These are phyloP conservation scores for Acropternis orthonyx DNA, from an alignment of 2,797 vertebrate species.

Conservation along the genomic window DNA sequence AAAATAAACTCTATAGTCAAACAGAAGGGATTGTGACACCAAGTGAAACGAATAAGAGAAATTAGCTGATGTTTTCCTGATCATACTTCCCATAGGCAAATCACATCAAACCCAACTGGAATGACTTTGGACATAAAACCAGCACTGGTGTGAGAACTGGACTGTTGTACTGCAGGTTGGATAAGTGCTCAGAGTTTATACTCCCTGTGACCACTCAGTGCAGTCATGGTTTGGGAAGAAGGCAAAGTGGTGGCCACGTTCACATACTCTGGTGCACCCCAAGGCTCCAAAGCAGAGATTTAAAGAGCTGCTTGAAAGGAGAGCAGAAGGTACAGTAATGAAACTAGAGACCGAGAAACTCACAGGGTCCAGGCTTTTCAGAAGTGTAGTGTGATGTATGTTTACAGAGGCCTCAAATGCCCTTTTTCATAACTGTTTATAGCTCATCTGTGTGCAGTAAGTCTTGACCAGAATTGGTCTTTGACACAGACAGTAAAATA, in stretches of 20 bases:
- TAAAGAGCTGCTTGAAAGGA: slow-evolving; percentile 13
- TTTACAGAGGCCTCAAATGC: slow-evolving; percentile 69
- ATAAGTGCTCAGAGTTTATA: not conserved
- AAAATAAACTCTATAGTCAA: not conserved
- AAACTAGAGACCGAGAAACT: slow-evolving; percentile 54
- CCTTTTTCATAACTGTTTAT: slow-evolving; percentile 73
- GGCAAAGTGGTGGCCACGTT: not conserved
- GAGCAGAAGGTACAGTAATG: slow-evolving; percentile 58
- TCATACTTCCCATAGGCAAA: not conserved
- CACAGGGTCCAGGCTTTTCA: slow-evolving; percentile 33
- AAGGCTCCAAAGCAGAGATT: not conserved
- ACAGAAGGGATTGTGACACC: not conserved
- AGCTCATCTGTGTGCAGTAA: slow-evolving; percentile 74
- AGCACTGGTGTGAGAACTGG: not conserved
- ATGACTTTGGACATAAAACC: not conserved
- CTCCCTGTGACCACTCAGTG: not conserved
- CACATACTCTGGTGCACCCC: not conserved
- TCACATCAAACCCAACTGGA: not conserved
- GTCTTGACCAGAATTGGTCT: slow-evolving; percentile 76
- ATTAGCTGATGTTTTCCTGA: not conserved
- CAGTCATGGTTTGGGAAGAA: not conserved
- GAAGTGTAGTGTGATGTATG: slow-evolving; percentile 58
- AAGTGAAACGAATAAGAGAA: not conserved
- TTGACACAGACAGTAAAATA: slow-evolving; percentile 76
- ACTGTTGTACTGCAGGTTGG: fast-evolving